Evolutionary conservation across 2,888 invertebrate genomes (phyloP).

Genomic region (Lacanobia oleracea): DNA sequence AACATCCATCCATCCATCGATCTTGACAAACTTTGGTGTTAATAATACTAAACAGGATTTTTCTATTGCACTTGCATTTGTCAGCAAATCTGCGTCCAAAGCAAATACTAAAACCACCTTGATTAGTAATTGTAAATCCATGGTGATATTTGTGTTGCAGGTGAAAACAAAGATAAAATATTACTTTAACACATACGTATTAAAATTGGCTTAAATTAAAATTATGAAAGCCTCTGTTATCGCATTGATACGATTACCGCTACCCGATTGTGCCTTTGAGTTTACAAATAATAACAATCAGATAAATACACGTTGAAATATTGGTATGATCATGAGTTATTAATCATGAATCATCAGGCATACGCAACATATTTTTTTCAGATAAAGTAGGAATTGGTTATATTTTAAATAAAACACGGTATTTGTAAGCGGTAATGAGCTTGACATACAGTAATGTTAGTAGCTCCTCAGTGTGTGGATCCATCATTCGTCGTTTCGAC

Average conservation of each 20-base stretch:
- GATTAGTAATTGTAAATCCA: no score
- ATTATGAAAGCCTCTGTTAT: constrained; percentile 27
- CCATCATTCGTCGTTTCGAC: neutral
- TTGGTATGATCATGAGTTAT: neutral
- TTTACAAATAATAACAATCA: constrained; percentile 5
- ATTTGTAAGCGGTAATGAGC: neutral
- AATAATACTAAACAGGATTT: no score
- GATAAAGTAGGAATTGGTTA: neutral
- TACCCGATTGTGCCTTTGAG: constrained; percentile 2
- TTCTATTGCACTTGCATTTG: no score
- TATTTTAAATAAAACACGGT: neutral
- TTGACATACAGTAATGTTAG: no score
- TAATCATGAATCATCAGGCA: neutral
- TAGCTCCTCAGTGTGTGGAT: neutral
- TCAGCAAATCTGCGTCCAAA: no score
- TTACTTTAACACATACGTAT: neutral
- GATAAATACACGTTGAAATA: constrained; percentile 16
- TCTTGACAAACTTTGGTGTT: no score
- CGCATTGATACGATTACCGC: constrained; percentile 15
- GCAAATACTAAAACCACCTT: no score
- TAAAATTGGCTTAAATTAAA: constrained; percentile 1
- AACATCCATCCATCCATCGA: no score
- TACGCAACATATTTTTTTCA: neutral
- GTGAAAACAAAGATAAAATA: neutral
- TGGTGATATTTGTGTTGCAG: no score